phyloP scores from a whole-genome alignment of 1,140 invertebrate species.

The Cotesia glomerata region DNA sequence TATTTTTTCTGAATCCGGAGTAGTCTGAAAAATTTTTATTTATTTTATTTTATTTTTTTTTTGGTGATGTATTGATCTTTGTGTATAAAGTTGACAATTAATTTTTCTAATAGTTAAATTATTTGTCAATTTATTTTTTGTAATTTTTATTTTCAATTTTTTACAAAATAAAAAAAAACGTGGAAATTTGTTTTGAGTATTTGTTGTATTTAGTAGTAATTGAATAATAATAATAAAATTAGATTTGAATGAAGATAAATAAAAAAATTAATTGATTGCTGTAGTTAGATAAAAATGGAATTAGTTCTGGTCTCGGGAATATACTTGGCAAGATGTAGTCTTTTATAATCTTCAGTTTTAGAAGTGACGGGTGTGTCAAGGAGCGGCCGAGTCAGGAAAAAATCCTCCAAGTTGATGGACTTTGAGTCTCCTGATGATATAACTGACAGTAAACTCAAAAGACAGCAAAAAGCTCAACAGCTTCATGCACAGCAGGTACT shows the following conservation, averaged over 20 bases:
- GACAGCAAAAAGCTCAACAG: constrained; percentile 53
- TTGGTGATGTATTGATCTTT: too few species aligned
- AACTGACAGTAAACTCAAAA: constrained; percentile 59
- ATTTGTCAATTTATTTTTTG: too few species aligned
- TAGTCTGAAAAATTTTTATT: too few species aligned
- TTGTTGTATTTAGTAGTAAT: not conserved
- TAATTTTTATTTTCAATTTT: too few species aligned
- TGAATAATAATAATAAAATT: not conserved
- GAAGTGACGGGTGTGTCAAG: constrained; percentile 85
- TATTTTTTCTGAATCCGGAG: too few species aligned
- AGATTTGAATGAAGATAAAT: not conserved
- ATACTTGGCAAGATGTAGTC: constrained; percentile 56
- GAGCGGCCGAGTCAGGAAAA: constrained; percentile 89
- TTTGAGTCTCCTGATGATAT: constrained; percentile 87
- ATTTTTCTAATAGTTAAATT: too few species aligned
- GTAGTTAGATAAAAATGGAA: constrained; percentile 41
- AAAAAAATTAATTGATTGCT: not conserved
- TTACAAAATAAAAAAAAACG: too few species aligned
- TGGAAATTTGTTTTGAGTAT: too few species aligned
- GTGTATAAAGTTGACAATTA: too few species aligned
- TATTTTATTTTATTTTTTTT: too few species aligned
- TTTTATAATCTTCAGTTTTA: constrained; percentile 68
- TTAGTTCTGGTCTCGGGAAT: constrained; percentile 41
- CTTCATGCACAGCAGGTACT: constrained; percentile 55
- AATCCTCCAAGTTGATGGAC: constrained; percentile 92